A percentile compares a stretch with the other conserved stretches of the same genome.
These are phyloP conservation scores for Sardina pilchardus DNA, from an alignment of 2,113 vertebrate species.

Conservation along the genomic window DNA sequence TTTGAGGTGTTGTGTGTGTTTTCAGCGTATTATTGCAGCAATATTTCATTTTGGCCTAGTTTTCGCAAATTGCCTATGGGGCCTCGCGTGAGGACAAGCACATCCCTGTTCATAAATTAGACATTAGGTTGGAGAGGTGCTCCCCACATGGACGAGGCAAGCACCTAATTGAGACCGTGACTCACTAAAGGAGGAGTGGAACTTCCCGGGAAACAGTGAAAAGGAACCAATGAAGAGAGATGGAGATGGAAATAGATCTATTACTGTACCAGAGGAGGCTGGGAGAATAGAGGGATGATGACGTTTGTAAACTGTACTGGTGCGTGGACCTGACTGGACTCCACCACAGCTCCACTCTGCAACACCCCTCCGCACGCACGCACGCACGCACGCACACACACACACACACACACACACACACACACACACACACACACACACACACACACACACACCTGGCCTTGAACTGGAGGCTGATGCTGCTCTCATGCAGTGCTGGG, in stretches of 20 bases:
- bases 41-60: conserved; percentile 80
- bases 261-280: neutral
- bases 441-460: no score
- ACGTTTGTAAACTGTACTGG: neutral
- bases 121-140: conserved; percentile 10
- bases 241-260: neutral
- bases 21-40: conserved; percentile 75
- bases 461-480: no score
- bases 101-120: conserved; percentile 71
- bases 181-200: conserved; percentile 33
- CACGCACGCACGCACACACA: no score
- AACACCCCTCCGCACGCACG: no score
- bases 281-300: neutral
- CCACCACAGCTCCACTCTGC: no score
- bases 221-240: neutral
- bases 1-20: conserved; percentile 73
- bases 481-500: no score
- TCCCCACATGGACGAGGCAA: conserved; percentile 9
- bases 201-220: conserved; percentile 27
- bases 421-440: no score
- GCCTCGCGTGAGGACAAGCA: conserved; percentile 68
- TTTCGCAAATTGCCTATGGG: conserved; percentile 76
- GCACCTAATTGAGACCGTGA: conserved; percentile 44
- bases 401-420: no score
- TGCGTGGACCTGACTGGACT: no score